Percentiles rank a stretch among this genome's conserved stretches.
Evolutionary conservation across 2,888 invertebrate genomes (phyloP).

Genomic region (Sipha maydis): DNA sequence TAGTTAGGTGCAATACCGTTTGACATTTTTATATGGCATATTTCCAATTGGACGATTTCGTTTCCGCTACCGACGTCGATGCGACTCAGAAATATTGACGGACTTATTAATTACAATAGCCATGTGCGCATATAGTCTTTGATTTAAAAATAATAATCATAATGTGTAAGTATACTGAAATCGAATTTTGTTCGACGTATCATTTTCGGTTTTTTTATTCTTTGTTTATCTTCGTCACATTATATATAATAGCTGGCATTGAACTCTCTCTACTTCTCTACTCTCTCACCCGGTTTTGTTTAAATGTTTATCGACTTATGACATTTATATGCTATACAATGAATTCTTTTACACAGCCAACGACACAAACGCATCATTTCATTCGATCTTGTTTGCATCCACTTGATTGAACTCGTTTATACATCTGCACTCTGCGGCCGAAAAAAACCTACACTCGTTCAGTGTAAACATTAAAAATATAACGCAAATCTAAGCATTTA

Average conservation of each 20-base stretch:
- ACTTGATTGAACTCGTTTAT: not conserved
- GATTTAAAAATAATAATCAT: too few species aligned
- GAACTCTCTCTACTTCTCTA: not conserved
- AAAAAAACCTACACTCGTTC: not conserved
- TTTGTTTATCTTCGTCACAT: not conserved
- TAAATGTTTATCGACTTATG: not conserved
- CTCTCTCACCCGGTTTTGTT: not conserved
- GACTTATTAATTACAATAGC: too few species aligned
- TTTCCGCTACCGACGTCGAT: too few species aligned
- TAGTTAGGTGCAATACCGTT: too few species aligned
- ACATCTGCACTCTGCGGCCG: not conserved
- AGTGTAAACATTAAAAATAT: slow-evolving; percentile 5
- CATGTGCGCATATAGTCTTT: too few species aligned
- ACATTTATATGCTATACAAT: slow-evolving; percentile 3
- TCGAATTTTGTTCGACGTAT: not conserved
- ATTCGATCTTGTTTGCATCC: slow-evolving; percentile 28
- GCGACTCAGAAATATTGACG: too few species aligned
- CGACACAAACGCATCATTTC: slow-evolving; percentile 23
- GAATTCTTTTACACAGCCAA: not conserved
- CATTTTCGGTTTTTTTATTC: not conserved
- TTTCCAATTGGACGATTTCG: too few species aligned
- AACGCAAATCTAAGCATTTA: slow-evolving; percentile 30
- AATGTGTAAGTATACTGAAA: not conserved
- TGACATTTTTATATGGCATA: too few species aligned
- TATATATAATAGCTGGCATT: not conserved